phyloP scores from a whole-genome alignment of 2,113 vertebrate genomes.

The Columba livia region DNA sequence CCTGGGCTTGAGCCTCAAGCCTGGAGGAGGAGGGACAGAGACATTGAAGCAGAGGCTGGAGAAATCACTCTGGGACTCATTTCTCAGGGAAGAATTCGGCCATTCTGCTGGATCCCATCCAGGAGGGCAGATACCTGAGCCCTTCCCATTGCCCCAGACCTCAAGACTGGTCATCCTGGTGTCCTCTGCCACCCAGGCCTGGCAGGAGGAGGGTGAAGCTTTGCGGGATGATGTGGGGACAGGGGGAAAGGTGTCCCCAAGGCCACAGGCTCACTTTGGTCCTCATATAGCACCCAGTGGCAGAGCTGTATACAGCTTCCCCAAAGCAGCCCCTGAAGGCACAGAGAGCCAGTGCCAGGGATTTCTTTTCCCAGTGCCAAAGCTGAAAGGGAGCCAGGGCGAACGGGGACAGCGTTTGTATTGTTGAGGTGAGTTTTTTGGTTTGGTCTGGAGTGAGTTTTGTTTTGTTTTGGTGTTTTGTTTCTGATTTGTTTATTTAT shows the following conservation, averaged over 20 bases:
- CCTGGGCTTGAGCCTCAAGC: not conserved
- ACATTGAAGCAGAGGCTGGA: not conserved
- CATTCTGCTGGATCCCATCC: not conserved
- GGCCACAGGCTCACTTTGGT: not conserved
- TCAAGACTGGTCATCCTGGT: not conserved
- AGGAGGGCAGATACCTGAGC: not conserved
- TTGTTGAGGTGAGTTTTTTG: not conserved
- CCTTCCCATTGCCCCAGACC: not conserved
- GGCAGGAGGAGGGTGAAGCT: not conserved
- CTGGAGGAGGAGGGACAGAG: not conserved
- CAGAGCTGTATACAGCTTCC: not conserved
- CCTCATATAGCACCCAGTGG: not conserved
- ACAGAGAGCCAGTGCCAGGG: not conserved
- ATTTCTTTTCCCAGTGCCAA: not conserved
- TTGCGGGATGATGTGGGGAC: not conserved
- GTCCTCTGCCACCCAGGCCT: not conserved
- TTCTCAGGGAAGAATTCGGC: not conserved
- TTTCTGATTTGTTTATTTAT: not conserved
- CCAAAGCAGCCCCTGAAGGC: not conserved
- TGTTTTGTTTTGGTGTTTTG: not conserved
- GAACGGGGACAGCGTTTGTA: not conserved
- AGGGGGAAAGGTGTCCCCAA: accelerated
- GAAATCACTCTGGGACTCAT: not conserved
- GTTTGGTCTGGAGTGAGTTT: not conserved
- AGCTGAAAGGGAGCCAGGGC: not conserved